phyloP scores from a whole-genome alignment of 1,140 invertebrate genomes.

The Philopotamus ludificatus region DNA sequence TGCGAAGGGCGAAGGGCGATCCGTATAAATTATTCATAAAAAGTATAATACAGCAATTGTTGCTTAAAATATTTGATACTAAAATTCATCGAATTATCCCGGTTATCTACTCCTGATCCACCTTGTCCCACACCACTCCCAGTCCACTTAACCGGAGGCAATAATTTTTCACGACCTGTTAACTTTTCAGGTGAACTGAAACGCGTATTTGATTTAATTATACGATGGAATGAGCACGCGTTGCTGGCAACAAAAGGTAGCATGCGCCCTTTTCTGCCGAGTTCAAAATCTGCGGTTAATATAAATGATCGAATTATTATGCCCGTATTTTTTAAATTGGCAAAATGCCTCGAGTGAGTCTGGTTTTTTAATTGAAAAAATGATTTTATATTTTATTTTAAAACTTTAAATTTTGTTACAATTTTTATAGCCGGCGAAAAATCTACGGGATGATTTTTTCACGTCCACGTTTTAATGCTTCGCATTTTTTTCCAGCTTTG shows the following conservation, averaged over 20 bases:
- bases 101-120: neutral
- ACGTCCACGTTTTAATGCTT: neutral
- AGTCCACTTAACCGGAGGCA: too few species aligned
- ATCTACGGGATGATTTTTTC: neutral
- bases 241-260: too few species aligned
- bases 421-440: neutral
- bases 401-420: too few species aligned
- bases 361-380: neutral
- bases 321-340: too few species aligned
- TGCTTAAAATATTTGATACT: neutral
- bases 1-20: neutral
- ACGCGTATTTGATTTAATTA: constrained; percentile 29
- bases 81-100: neutral
- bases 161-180: constrained; percentile 31
- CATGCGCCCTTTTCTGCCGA: too few species aligned
- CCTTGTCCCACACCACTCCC: too few species aligned
- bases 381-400: too few species aligned
- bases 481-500: neutral
- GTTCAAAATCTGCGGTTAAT: too few species aligned
- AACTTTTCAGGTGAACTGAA: constrained; percentile 10
- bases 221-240: constrained; percentile 20
- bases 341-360: neutral
- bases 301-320: too few species aligned
- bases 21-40: neutral
- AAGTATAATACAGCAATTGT: neutral